These are phyloP conservation scores for Pemphigus obesinymphae DNA, from an alignment of 1,140 invertebrate genomes.

Conservation along the genomic window DNA sequence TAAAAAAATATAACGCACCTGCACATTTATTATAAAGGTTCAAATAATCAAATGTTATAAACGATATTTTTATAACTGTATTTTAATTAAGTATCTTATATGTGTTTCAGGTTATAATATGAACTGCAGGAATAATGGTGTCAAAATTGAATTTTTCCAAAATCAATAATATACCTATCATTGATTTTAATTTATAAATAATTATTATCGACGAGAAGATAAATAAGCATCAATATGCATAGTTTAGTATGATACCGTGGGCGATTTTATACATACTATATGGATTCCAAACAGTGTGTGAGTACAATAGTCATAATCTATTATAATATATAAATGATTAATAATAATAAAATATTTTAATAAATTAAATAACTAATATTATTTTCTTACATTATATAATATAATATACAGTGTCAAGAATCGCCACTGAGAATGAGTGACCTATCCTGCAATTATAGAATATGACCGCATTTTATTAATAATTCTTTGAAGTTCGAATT, in stretches of 20 bases:
- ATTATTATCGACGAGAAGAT: neutral
- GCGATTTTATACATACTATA: constrained; percentile 13
- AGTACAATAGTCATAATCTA: constrained; percentile 42
- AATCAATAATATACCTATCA: constrained; percentile 2
- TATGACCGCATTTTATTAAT: neutral
- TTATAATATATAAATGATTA: neutral
- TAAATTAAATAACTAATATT: too few species aligned
- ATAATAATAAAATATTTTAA: too few species aligned
- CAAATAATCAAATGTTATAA: too few species aligned
- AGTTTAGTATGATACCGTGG: constrained; percentile 38
- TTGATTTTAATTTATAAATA: neutral
- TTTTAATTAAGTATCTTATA: neutral
- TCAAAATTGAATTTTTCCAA: neutral
- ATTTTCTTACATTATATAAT: neutral
- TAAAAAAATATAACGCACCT: too few species aligned
- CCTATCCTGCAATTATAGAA: neutral
- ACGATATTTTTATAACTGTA: too few species aligned
- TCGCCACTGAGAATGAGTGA: neutral
- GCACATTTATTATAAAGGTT: too few species aligned
- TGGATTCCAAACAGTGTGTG: constrained; percentile 32
- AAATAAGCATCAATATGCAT: constrained; percentile 25
- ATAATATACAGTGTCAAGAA: neutral
- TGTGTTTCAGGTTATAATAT: neutral
- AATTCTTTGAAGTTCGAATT: neutral
- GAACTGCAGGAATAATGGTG: neutral